A percentile compares a stretch with the other conserved stretches of the same genome.
Evolutionary conservation across 2,113 vertebrate species (phyloP).

Genomic region (Ellobius talpinus): DNA sequence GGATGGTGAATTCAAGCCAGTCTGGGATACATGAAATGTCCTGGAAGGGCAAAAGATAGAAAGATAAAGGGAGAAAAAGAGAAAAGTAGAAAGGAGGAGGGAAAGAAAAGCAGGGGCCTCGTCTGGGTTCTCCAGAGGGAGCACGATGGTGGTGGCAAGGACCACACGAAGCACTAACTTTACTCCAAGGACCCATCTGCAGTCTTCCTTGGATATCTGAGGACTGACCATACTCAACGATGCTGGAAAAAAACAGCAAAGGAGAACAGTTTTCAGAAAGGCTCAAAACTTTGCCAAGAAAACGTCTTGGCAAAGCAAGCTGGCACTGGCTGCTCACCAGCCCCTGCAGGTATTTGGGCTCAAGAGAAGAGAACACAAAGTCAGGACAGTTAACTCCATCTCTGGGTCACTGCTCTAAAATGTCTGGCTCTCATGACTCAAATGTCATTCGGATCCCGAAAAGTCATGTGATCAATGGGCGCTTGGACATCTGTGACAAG

Average conservation of each 20-base stretch:
- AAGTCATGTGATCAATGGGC: background rate
- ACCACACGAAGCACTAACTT: background rate
- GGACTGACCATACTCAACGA: slow-evolving; percentile 11
- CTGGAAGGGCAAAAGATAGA: background rate
- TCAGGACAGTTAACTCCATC: slow-evolving; percentile 42
- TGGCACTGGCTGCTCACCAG: slow-evolving; percentile 4
- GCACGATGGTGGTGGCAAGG: background rate
- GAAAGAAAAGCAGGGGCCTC: background rate
- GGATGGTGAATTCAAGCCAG: background rate
- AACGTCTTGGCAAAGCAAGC: slow-evolving; percentile 26
- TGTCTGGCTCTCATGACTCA: background rate
- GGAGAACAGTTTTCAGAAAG: background rate
- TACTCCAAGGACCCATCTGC: background rate
- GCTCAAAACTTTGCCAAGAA: slow-evolving; percentile 21
- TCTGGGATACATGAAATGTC: background rate
- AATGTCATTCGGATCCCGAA: background rate
- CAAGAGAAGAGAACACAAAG: slow-evolving; percentile 45
- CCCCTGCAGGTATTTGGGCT: slow-evolving; percentile 52
- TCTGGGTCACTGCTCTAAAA: slow-evolving; percentile 28
- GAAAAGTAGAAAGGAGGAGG: background rate
- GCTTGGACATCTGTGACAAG: background rate
- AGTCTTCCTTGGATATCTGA: background rate
- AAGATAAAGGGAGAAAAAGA: background rate
- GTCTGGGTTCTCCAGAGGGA: background rate
- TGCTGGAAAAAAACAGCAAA: background rate